Conservation (phyloP, 2,113 vertebrate genomes). For the Piaya cayana region DNA sequence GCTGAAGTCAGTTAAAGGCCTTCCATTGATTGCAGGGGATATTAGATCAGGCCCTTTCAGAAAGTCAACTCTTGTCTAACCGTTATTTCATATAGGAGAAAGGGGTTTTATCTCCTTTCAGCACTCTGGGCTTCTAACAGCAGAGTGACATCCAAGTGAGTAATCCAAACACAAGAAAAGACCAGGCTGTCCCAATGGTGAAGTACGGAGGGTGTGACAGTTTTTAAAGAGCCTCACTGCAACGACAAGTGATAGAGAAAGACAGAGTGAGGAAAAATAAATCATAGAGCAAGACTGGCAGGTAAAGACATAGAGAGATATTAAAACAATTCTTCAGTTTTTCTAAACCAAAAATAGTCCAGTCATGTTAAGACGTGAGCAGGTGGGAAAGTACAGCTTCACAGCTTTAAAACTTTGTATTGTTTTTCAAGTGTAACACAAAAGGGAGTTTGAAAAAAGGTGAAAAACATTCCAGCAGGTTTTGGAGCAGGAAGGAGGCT, state of each 20-base stretch:
- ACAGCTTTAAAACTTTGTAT: conserved; percentile 53
- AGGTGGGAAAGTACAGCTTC: conserved; percentile 69
- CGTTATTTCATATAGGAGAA: conserved; percentile 59
- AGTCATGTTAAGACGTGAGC: conserved; percentile 75
- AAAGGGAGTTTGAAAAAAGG: conserved; percentile 57
- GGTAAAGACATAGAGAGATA: background rate
- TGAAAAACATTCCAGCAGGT: conserved; percentile 69
- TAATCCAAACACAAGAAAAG: conserved; percentile 10
- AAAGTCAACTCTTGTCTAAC: conserved; percentile 7
- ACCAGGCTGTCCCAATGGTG: conserved; percentile 37
- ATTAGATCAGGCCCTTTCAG: conserved; percentile 55
- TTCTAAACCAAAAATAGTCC: conserved; percentile 55
- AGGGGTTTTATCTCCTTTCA: conserved; percentile 51
- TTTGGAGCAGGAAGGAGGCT: conserved; percentile 72
- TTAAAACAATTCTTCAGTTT: conserved; percentile 16
- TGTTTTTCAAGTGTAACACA: conserved; percentile 64
- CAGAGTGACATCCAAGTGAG: conserved; percentile 28
- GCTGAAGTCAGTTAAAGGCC: conserved; percentile 55
- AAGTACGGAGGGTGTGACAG: conserved; percentile 9
- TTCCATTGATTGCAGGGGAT: conserved; percentile 42
- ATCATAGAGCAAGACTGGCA: conserved; percentile 43
- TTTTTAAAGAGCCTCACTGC: conserved; percentile 37
- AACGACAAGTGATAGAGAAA: conserved; percentile 13
- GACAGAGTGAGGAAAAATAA: conserved; percentile 42
- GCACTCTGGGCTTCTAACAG: conserved; percentile 57